Conservation (phyloP, 2,797 vertebrate genomes). For the Gambusia yucatana region DNA sequence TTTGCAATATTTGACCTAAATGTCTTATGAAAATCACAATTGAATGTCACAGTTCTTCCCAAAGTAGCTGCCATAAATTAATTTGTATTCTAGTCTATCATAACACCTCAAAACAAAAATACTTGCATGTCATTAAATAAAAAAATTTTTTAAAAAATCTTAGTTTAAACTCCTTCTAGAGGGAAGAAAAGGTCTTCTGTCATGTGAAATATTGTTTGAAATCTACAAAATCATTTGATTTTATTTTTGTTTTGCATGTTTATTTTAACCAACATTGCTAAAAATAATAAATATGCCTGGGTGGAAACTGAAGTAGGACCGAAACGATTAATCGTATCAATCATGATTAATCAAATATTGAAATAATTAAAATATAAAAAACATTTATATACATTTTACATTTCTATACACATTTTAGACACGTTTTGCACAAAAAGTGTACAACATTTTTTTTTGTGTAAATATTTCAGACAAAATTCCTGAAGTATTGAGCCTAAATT, state of each 20-base stretch:
- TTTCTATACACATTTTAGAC: no score
- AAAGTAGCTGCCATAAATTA: background rate
- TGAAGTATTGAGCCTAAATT: no score
- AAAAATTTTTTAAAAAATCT: background rate
- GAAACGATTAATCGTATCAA: no score
- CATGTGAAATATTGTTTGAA: background rate
- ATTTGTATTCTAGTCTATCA: background rate
- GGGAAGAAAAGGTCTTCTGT: background rate
- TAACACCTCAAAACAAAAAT: background rate
- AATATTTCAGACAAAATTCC: no score
- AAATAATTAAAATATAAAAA: no score
- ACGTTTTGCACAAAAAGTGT: no score
- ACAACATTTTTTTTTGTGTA: no score
- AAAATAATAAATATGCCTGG: background rate
- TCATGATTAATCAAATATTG: no score
- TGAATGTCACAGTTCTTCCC: background rate
- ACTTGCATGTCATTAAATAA: background rate
- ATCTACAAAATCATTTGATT: background rate
- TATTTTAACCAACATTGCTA: background rate
- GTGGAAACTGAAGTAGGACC: background rate
- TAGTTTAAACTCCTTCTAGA: background rate
- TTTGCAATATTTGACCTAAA: background rate
- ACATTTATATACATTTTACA: no score
- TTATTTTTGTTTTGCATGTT: background rate
- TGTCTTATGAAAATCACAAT: background rate